phyloP scores from a whole-genome alignment of 2,888 invertebrate species.

The Drosophila melanosoma region DNA sequence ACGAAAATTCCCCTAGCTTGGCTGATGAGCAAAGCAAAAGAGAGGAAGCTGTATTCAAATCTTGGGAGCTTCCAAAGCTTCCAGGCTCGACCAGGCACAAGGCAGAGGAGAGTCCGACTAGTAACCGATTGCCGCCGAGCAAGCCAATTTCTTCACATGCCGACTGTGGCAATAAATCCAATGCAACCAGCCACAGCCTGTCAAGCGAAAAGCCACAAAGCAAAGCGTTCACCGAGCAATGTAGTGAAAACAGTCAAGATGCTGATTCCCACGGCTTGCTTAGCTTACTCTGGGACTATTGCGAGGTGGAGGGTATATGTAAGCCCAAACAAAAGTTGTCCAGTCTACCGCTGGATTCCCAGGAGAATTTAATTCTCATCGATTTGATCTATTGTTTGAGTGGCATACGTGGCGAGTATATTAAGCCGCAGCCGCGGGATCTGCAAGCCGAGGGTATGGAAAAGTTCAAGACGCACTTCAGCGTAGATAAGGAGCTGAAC shows the following conservation, averaged over 20 bases:
- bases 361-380: slow-evolving; percentile 93
- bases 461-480: slow-evolving; percentile 87
- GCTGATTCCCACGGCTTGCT: slow-evolving; percentile 27
- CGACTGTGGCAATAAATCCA: neutral
- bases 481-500: slow-evolving; percentile 89
- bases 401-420: slow-evolving; percentile 89
- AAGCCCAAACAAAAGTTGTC: slow-evolving; percentile 71
- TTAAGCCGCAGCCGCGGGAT: slow-evolving; percentile 84
- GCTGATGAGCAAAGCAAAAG: neutral
- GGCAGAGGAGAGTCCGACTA: neutral
- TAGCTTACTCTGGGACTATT: slow-evolving; percentile 80
- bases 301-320: slow-evolving; percentile 69
- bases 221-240: neutral
- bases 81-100: neutral
- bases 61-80: neutral
- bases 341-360: slow-evolving; percentile 89
- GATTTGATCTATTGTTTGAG: slow-evolving; percentile 93
- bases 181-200: neutral
- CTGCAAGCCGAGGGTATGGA: neutral
- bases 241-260: neutral
- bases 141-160: neutral
- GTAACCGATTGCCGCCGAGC: neutral
- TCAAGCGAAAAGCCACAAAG: neutral
- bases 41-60: neutral
- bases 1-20: neutral